Conservation (phyloP, 2,113 vertebrate species). For the Plecotus auritus region DNA sequence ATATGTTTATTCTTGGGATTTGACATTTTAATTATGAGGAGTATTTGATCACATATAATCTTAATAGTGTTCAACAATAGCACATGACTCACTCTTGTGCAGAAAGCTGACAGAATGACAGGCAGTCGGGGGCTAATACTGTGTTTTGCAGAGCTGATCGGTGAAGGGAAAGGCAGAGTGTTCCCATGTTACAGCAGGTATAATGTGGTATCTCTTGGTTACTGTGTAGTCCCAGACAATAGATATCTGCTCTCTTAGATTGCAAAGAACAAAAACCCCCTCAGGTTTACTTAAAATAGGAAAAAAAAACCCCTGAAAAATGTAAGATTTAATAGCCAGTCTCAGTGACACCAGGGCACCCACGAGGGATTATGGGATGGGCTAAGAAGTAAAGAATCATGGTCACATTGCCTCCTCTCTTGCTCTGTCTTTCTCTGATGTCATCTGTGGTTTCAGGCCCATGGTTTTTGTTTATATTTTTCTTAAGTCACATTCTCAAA, state of each 20-base stretch:
- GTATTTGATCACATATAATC: conserved; percentile 22
- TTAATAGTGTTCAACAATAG: not conserved
- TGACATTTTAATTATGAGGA: conserved; percentile 59
- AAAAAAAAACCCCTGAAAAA: not conserved
- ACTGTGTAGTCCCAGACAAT: not conserved
- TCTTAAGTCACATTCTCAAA: not conserved
- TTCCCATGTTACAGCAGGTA: not conserved
- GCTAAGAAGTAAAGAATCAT: not conserved
- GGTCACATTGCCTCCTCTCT: not conserved
- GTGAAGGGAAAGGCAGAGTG: not conserved
- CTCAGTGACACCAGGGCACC: not conserved
- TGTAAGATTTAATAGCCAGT: not conserved
- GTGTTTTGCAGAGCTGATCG: not conserved
- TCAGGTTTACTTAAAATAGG: not conserved
- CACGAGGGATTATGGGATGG: not conserved
- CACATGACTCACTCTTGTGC: not conserved
- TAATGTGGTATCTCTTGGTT: not conserved
- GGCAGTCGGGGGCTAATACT: not conserved
- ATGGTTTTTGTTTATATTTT: not conserved
- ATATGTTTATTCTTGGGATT: conserved; percentile 47
- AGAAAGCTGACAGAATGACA: conserved; percentile 39
- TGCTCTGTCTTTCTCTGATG: not conserved
- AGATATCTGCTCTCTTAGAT: not conserved
- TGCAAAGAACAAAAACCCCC: not conserved
- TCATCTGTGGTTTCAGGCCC: not conserved